Conservation (phyloP, 2,113 vertebrate species). For the Coregonus clupeaformis region DNA sequence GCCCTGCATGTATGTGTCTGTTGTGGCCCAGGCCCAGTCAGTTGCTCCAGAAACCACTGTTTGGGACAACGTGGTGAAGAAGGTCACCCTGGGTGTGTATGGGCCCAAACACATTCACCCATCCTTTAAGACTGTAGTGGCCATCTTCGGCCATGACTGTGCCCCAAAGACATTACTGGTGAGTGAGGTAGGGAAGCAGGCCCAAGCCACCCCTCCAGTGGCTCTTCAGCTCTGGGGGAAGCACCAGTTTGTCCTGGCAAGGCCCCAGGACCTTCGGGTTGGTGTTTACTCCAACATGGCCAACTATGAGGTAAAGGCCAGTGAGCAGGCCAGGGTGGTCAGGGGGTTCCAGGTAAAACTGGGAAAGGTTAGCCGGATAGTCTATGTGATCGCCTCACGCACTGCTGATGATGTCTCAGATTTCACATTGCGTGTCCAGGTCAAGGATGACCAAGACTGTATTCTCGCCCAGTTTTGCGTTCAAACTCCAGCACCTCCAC, state of each 20-base stretch:
- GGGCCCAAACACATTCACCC: constrained; percentile 97
- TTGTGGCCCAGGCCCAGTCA: constrained; percentile 80
- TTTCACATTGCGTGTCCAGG: constrained; percentile 88
- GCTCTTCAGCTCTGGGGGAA: constrained; percentile 95
- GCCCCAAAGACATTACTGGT: constrained; percentile 90
- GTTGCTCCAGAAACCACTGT: constrained; percentile 82
- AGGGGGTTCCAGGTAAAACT: constrained; percentile 93
- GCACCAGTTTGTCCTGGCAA: constrained; percentile 86
- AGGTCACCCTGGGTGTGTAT: constrained; percentile 88
- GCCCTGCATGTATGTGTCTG: constrained; percentile 91
- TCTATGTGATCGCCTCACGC: constrained; percentile 84
- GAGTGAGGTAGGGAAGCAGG: constrained; percentile 83
- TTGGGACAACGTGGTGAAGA: constrained; percentile 93
- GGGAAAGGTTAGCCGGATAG: constrained; percentile 89
- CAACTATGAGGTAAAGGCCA: constrained; percentile 85
- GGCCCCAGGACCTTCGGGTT: constrained; percentile 87
- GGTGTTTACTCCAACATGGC: constrained; percentile 93
- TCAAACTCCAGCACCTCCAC: constrained; percentile 87
- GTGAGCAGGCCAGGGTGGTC: constrained; percentile 81
- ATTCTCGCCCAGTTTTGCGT: constrained; percentile 93
- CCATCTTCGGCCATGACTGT: constrained; percentile 92
- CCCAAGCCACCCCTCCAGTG: constrained; percentile 75
- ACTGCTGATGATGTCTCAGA: constrained; percentile 81
- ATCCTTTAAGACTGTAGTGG: constrained; percentile 92
- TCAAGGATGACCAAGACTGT: constrained; percentile 85